Evolutionary conservation across 1,140 invertebrate genomes (phyloP).

Genomic region (Rhopalosiphum maidis): DNA sequence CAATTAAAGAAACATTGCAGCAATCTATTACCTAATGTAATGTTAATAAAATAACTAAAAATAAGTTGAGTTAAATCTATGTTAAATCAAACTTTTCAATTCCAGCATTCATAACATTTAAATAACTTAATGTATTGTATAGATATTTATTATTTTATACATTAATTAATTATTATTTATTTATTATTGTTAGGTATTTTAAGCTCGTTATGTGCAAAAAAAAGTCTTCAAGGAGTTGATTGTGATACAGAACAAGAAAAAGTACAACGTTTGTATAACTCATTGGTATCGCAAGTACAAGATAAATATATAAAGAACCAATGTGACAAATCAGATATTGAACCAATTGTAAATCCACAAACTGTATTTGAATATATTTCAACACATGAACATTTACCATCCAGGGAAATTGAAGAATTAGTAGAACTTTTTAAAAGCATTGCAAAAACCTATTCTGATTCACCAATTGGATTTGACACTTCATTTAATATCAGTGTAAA

Average conservation of each 20-base stretch:
- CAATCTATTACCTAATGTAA: too few relatives aligned
- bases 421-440: constrained; percentile 51
- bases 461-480: constrained; percentile 37
- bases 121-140: not conserved
- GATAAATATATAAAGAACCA: constrained; percentile 50
- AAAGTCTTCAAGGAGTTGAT: constrained; percentile 26
- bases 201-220: constrained; percentile 44
- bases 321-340: constrained; percentile 45
- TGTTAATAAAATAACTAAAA: too few relatives aligned
- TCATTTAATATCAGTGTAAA: constrained; percentile 26
- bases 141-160: not conserved
- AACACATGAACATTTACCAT: constrained; percentile 33
- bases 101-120: not conserved
- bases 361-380: constrained; percentile 48
- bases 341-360: constrained; percentile 26
- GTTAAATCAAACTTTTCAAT: not conserved
- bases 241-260: constrained; percentile 50
- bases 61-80: not conserved
- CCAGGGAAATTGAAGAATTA: constrained; percentile 46
- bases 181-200: constrained; percentile 25
- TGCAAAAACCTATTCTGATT: constrained; percentile 48
- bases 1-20: too few relatives aligned
- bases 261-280: constrained; percentile 29
- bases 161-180: not conserved
- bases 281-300: constrained; percentile 23